A percentile compares a stretch with the other conserved stretches of the same genome.
Evolutionary conservation across 1,140 invertebrate species (phyloP).

Genomic region (Drosophila auraria): DNA sequence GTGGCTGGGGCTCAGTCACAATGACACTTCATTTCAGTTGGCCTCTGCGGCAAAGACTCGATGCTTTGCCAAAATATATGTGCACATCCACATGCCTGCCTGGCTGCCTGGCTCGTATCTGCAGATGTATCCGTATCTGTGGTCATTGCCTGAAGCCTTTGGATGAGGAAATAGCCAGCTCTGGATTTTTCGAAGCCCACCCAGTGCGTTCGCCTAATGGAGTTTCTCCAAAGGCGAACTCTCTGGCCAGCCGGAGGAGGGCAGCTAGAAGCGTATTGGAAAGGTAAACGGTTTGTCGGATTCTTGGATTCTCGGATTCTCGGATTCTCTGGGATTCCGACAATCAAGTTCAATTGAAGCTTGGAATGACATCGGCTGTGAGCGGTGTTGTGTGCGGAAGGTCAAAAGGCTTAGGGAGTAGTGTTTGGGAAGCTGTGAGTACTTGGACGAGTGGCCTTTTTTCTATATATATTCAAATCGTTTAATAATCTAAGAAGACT

Average conservation of each 20-base stretch:
- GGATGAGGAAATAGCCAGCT: slow-evolving; percentile 50
- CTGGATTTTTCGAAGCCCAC: slow-evolving; percentile 50
- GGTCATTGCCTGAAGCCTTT: slow-evolving; percentile 50
- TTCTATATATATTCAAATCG: no score
- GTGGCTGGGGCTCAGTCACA: slow-evolving; percentile 72
- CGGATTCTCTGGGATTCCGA: slow-evolving; percentile 5
- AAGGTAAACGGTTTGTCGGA: slow-evolving; percentile 30
- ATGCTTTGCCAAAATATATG: slow-evolving; percentile 62
- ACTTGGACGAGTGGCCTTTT: no score
- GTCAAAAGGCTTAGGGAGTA: not conserved
- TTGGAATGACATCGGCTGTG: not conserved
- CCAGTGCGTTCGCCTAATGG: slow-evolving; percentile 49
- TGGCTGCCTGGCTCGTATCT: not conserved
- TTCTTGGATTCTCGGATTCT: slow-evolving; percentile 5
- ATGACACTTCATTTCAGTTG: slow-evolving; percentile 82
- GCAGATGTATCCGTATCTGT: slow-evolving; percentile 29
- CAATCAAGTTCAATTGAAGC: slow-evolving; percentile 5
- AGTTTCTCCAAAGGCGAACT: slow-evolving; percentile 20
- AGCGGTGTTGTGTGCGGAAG: not conserved
- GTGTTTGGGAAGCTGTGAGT: not conserved
- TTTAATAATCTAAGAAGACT: not conserved
- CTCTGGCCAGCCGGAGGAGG: slow-evolving; percentile 9
- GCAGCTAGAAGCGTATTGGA: slow-evolving; percentile 30
- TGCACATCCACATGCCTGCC: slow-evolving; percentile 32
- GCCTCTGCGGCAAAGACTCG: slow-evolving; percentile 66